Evolutionary conservation across 2,888 invertebrate species (phyloP).

Genomic region (Panorpa germanica): DNA sequence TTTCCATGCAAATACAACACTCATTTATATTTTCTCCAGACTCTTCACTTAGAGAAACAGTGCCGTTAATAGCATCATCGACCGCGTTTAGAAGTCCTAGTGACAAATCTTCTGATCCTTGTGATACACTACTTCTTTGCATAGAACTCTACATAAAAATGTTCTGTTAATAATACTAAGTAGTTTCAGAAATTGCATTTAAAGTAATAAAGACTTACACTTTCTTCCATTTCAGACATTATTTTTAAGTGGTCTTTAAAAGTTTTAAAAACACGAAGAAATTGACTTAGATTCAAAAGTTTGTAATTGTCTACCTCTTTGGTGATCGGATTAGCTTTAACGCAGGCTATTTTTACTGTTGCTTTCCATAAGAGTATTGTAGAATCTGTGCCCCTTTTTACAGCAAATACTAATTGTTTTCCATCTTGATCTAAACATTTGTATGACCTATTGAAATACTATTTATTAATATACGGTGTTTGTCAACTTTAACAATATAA

Average conservation of each 20-base stretch:
- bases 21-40: conserved; percentile 26
- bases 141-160: too few relatives aligned
- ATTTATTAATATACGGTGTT: background rate
- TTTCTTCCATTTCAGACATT: conserved; percentile 18
- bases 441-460: conserved; percentile 26
- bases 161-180: too few relatives aligned
- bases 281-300: conserved; percentile 39
- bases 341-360: conserved; percentile 41
- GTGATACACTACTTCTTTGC: conserved; percentile 6
- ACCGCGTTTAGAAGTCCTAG: conserved; percentile 9
- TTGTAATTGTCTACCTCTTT: conserved; percentile 35
- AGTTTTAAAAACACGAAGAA: conserved; percentile 37
- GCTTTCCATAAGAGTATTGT: conserved; percentile 47
- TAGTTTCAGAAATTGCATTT: too few relatives aligned
- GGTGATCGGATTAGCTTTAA: conserved; percentile 33
- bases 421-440: conserved; percentile 38
- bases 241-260: conserved; percentile 27
- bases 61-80: conserved; percentile 13
- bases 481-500: conserved; percentile 2
- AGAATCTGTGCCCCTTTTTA: conserved; percentile 44
- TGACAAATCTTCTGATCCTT: conserved; percentile 7
- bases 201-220: conserved; percentile 13
- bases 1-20: conserved; percentile 55
- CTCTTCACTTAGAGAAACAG: conserved; percentile 16
- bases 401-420: conserved; percentile 40